phyloP scores from a whole-genome alignment of 1,140 invertebrate genomes.

The Chionoecetes opilio region DNA sequence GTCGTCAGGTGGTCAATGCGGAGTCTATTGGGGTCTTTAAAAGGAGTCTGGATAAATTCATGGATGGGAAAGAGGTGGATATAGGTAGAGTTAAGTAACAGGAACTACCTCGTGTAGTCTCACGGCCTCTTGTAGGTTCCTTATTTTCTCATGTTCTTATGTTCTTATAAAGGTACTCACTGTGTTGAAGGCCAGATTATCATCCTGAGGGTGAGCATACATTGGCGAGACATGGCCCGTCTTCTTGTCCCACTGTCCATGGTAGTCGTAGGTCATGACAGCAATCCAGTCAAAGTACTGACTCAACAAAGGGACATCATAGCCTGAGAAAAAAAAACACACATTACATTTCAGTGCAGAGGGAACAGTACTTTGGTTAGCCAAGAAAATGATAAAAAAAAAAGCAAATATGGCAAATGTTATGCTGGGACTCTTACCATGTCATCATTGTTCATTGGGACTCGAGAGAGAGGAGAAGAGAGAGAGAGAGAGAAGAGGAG shows the following conservation, averaged over 20 bases:
- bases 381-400: neutral
- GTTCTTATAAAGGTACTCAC: no score
- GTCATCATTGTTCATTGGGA: no score
- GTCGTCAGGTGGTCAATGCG: no score
- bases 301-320: constrained; percentile 90
- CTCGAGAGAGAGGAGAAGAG: no score
- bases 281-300: constrained; percentile 93
- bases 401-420: neutral
- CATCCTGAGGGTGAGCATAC: constrained; percentile 91
- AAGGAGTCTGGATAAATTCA: no score
- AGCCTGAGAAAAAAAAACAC: constrained; percentile 85
- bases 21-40: no score
- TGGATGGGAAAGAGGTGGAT: no score
- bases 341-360: neutral
- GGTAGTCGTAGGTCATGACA: constrained; percentile 94
- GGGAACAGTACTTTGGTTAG: neutral
- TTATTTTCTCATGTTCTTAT: no score
- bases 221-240: constrained; percentile 93
- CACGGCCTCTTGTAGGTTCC: no score
- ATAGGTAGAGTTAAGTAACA: no score
- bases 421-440: neutral
- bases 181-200: constrained; percentile 85
- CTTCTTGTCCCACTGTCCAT: constrained; percentile 93
- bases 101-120: no score
- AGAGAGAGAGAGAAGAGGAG: no score